Percentiles rank a stretch among this genome's conserved stretches.
These are phyloP conservation scores for Bradypus variegatus DNA, from an alignment of 2,797 vertebrate species.

Conservation along the genomic window DNA sequence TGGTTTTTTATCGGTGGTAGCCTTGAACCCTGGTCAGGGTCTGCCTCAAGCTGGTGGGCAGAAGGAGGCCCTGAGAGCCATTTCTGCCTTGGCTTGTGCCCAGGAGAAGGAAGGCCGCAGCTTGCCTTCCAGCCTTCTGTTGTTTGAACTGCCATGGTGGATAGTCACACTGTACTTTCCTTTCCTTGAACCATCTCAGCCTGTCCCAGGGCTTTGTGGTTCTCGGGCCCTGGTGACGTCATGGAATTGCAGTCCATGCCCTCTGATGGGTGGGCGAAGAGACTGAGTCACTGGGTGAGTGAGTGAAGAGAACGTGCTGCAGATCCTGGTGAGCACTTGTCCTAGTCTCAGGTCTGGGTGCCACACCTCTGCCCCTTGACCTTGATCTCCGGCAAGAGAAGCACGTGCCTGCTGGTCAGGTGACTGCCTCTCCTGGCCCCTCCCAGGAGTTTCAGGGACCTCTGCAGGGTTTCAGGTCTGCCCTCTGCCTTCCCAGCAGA, in stretches of 20 bases:
- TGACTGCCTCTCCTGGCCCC: not conserved
- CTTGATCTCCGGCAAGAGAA: not conserved
- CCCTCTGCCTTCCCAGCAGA: not conserved
- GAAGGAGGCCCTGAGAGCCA: not conserved
- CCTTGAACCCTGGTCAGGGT: not conserved
- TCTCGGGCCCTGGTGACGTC: not conserved
- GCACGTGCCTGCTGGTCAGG: not conserved
- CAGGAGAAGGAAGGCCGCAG: not conserved
- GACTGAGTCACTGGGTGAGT: not conserved
- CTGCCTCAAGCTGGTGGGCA: not conserved
- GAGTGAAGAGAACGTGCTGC: not conserved
- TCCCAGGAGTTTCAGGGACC: not conserved
- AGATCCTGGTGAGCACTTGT: not conserved
- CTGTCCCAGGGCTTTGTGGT: not conserved
- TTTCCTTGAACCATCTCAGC: not conserved
- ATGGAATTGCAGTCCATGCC: not conserved
- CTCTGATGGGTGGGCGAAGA: not conserved
- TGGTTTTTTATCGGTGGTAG: not conserved
- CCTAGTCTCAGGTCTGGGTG: not conserved
- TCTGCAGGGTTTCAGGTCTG: not conserved
- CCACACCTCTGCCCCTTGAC: constrained; percentile 33
- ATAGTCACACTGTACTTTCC: not conserved
- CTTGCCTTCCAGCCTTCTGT: not conserved
- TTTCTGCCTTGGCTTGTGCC: not conserved
- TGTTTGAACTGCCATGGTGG: not conserved